Base-by-base conservation (phyloP, 1,140 invertebrate genomes). In the Formica exsecta region DNA sequence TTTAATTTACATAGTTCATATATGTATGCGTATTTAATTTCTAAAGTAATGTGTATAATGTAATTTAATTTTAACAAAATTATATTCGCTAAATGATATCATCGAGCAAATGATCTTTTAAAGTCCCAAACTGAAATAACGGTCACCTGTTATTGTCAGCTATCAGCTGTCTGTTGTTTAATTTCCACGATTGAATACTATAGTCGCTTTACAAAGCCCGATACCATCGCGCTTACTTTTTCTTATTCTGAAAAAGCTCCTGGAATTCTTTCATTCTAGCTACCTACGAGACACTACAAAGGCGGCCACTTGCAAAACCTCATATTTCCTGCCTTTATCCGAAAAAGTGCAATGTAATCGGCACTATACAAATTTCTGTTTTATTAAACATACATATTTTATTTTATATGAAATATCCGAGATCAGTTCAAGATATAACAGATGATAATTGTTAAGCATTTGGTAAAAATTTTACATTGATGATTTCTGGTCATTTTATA, bases 171-270 rank as follows among this genome's bases (percentile, higher is more conserved):
- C 22, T 77, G 73, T 85, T 77, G 41, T 77, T 77, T 61, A 85
- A 77, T 77, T 85, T 85, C 44, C 22, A 64, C 32, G 16, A 74
- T 85, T 76, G 71, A n/a, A 48, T 64, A 54, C 61, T 41, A 64
- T 71, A 70, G n/a, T 44, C 41, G 79, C 19, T 83, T 61, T 73
- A 57, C 41, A 48, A 22, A 65, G 61, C 73, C 41, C 29, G 29
- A 32, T 51, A 29, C 29, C 73, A 65, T 41, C 51, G 2, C 54
- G 38, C 19, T 59, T 61, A 44, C 51, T 74, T n/a, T 48, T 57
- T 76, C 57, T 19, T 38, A n/a, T 38, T 32, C 32, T 32, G n/a
- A 51, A 51, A 13, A n/a, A 38, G 22, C 44, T 57, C 61, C 29
- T 41, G 22, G 44, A 44, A 65, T 32, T 51, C 59, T 57, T 54